Evolutionary conservation across 2,888 invertebrate species (phyloP).

Genomic region (Barypeithes pellucidus): DNA sequence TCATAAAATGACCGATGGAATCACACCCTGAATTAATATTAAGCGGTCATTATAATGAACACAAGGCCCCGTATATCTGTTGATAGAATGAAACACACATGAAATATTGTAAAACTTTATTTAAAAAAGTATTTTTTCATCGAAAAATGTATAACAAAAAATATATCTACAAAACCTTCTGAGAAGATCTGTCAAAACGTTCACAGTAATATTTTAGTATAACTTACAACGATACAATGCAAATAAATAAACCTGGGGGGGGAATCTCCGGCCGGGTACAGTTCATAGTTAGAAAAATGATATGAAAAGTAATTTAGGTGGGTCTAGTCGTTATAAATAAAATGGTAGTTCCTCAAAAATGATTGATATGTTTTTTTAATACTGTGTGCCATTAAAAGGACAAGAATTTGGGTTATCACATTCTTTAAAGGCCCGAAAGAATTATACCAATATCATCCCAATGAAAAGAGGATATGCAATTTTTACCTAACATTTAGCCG

Average conservation of each 20-base stretch:
- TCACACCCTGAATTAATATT: too few relatives aligned
- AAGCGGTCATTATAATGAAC: too few relatives aligned
- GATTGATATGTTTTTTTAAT: conserved; percentile 19
- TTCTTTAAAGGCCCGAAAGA: background rate
- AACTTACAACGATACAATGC: background rate
- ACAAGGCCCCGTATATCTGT: too few relatives aligned
- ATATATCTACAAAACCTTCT: conserved; percentile 14
- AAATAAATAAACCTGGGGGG: background rate
- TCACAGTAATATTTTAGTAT: background rate
- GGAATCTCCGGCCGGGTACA: too few relatives aligned
- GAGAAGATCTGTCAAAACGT: conserved; percentile 10
- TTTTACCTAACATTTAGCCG: background rate
- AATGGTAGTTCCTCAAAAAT: background rate
- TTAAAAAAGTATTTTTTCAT: conserved; percentile 13
- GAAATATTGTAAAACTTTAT: conserved; percentile 16
- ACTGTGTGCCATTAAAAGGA: background rate
- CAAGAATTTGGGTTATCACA: background rate
- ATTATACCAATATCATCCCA: background rate
- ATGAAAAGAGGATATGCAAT: background rate
- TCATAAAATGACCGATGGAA: too few relatives aligned
- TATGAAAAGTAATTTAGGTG: too few relatives aligned
- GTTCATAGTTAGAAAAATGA: too few relatives aligned
- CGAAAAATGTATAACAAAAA: conserved; percentile 14
- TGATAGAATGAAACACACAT: background rate
- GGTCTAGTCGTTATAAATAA: background rate